Evolutionary conservation across 2,113 vertebrate genomes (phyloP).

Genomic region (Leptocoma aspasia): DNA sequence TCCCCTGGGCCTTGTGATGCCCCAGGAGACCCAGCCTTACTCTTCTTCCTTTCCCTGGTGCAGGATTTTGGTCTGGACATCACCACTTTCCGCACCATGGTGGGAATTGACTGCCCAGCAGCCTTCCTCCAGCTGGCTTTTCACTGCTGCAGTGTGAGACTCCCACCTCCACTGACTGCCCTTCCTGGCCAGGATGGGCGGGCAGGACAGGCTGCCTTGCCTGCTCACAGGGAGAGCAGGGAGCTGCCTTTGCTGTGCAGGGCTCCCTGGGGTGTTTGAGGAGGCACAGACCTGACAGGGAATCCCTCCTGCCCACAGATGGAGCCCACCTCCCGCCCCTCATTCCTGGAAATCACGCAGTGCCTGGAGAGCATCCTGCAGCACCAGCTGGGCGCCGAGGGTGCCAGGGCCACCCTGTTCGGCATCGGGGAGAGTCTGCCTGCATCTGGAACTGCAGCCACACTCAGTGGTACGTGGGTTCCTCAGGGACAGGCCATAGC

Average conservation of each 20-base stretch:
- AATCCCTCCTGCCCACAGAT: slow-evolving; percentile 71
- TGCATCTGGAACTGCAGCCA: accelerated
- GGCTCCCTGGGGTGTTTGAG: background rate
- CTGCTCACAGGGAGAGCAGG: background rate
- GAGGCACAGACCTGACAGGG: background rate
- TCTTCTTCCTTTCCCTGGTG: background rate
- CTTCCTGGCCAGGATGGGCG: background rate
- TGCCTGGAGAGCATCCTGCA: slow-evolving; percentile 79
- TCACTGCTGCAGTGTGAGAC: slow-evolving; percentile 88
- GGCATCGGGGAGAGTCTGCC: background rate
- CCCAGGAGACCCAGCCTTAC: background rate
- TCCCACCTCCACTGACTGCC: background rate
- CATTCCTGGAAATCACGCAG: slow-evolving; percentile 80
- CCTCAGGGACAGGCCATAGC: accelerated
- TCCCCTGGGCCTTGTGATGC: background rate
- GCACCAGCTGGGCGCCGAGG: slow-evolving; percentile 33
- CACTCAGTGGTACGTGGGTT: background rate
- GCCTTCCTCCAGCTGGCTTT: slow-evolving; percentile 87
- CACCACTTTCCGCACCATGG: slow-evolving; percentile 83
- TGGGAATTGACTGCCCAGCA: slow-evolving; percentile 82
- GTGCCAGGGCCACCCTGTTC: background rate
- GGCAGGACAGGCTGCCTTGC: background rate
- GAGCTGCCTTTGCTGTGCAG: background rate
- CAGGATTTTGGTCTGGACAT: slow-evolving; percentile 93
- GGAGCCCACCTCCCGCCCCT: slow-evolving; percentile 78